phyloP scores from a whole-genome alignment of 2,888 invertebrate species.

The Antheraea assamensis region DNA sequence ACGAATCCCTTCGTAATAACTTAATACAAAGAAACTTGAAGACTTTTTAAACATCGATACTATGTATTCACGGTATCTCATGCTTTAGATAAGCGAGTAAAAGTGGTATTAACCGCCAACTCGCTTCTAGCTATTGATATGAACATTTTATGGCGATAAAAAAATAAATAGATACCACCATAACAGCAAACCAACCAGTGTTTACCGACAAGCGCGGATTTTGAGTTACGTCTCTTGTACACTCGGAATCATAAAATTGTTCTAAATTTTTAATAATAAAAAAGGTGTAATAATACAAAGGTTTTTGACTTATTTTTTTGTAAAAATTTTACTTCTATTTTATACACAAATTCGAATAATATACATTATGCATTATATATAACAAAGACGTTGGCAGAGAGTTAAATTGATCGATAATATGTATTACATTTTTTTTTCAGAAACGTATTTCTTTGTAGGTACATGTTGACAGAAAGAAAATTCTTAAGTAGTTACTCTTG shows the following conservation, averaged over 20 bases:
- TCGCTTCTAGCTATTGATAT: not conserved
- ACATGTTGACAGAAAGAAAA: too few relatives aligned
- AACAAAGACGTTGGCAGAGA: not conserved
- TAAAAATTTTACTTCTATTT: not conserved
- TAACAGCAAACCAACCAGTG: conserved; percentile 1
- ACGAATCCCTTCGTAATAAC: too few relatives aligned
- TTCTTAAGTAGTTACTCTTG: too few relatives aligned
- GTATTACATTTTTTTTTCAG: too few relatives aligned
- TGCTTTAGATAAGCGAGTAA: not conserved
- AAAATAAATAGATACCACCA: conserved; percentile 11
- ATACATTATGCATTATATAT: not conserved
- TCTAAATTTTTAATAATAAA: not conserved
- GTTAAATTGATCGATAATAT: too few relatives aligned
- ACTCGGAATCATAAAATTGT: not conserved
- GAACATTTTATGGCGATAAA: not conserved
- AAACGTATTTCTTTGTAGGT: too few relatives aligned
- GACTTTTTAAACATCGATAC: not conserved
- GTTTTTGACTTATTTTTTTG: too few relatives aligned
- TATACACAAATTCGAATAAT: not conserved
- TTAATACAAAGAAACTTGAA: too few relatives aligned
- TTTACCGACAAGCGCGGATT: conserved; percentile 1
- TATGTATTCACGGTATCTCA: not conserved
- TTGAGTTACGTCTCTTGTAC: conserved; percentile 14
- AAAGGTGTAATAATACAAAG: too few relatives aligned
- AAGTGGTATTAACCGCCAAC: not conserved